Percentiles rank a stretch among this genome's conserved stretches.
Conservation (phyloP, 2,113 vertebrate species). For the Reinhardtius hippoglossoides region DNA sequence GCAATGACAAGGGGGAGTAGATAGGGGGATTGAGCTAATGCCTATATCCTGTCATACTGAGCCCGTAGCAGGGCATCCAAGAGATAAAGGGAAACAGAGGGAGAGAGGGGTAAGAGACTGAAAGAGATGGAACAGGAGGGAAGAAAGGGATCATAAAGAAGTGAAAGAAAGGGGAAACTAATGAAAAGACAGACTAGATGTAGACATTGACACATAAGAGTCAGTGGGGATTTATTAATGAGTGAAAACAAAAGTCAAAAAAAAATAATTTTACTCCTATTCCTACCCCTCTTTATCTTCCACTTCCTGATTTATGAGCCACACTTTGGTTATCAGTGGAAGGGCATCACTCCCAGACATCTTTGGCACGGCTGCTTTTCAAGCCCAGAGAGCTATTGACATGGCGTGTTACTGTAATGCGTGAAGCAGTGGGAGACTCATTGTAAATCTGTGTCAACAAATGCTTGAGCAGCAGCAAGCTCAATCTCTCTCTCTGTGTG, state of each 20-base stretch:
- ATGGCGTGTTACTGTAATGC: slow-evolving; percentile 79
- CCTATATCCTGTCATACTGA: slow-evolving; percentile 77
- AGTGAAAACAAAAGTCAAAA: slow-evolving; percentile 22
- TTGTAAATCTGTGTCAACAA: slow-evolving; percentile 80
- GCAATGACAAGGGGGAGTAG: slow-evolving; percentile 68
- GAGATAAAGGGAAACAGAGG: slow-evolving; percentile 50
- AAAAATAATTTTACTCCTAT: not conserved
- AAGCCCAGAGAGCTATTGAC: slow-evolving; percentile 79
- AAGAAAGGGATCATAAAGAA: slow-evolving; percentile 30
- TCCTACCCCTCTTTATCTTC: slow-evolving; percentile 25
- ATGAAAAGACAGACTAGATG: slow-evolving; percentile 46
- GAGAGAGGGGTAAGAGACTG: slow-evolving; percentile 42
- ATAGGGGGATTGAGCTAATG: slow-evolving; percentile 74
- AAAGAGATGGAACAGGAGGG: slow-evolving; percentile 19
- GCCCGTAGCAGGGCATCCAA: slow-evolving; percentile 55
- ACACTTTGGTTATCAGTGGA: slow-evolving; percentile 73
- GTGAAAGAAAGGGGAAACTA: slow-evolving; percentile 41
- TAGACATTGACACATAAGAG: slow-evolving; percentile 17
- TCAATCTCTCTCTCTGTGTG: slow-evolving; percentile 56
- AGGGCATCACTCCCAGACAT: slow-evolving; percentile 79
- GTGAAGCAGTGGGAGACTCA: slow-evolving; percentile 75
- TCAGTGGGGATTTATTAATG: slow-evolving; percentile 40
- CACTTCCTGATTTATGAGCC: slow-evolving; percentile 62
- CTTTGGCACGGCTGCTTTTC: slow-evolving; percentile 72
- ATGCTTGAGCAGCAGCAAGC: slow-evolving; percentile 72